Evolutionary conservation across 2,888 invertebrate genomes (phyloP), one percentile per base, ranked within the genome.

Genomic region (Dryadula phaetusa): DNA sequence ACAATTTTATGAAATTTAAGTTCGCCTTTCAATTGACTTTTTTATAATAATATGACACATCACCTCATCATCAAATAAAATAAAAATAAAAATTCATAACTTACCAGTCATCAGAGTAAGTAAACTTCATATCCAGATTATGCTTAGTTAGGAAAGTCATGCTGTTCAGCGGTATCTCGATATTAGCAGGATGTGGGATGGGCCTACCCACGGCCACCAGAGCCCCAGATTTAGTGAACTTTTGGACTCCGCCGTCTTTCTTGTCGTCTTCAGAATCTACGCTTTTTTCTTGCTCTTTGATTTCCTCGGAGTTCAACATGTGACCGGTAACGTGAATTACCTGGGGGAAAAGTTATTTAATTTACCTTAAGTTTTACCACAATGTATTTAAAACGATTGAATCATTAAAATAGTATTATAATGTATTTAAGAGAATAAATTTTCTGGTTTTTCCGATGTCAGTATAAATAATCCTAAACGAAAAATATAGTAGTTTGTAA

Each of bases 61-160:
- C n/a, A n/a, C n/a, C n/a, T n/a, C n/a, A n/a, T n/a, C n/a, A n/a
- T n/a, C n/a, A n/a, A n/a, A n/a, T n/a, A n/a, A 8, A 44, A 18
- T 2, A 18, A 16, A 44, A 18, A 2, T 44, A 22, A 8, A 42
- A 37, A 1, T 22, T n/a, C 22, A 12, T n/a, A 37, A 94, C 95
- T 95, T 86, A 98, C 98, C 96, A 96, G 75, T 98, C 98, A 88
- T 99, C 99, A 69, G 97, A 97, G 83, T 98, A 97, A 22, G 97
- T 98, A 82, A 98, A 98, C 83, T 97, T 98, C 98, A 99, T 98
- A 83, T 98, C 98, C 82, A 98, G 93, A 77, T 95, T 96, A 85
- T 99, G 99, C 82, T 98, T 97, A 18, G 97, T 97, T 67, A 98
- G 92, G 90, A 99, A 99, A 0, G 98, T 98, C 81, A 97, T 96